These are phyloP conservation scores for Atta texana DNA, from an alignment of 1,140 invertebrate genomes.

Conservation along the genomic window DNA sequence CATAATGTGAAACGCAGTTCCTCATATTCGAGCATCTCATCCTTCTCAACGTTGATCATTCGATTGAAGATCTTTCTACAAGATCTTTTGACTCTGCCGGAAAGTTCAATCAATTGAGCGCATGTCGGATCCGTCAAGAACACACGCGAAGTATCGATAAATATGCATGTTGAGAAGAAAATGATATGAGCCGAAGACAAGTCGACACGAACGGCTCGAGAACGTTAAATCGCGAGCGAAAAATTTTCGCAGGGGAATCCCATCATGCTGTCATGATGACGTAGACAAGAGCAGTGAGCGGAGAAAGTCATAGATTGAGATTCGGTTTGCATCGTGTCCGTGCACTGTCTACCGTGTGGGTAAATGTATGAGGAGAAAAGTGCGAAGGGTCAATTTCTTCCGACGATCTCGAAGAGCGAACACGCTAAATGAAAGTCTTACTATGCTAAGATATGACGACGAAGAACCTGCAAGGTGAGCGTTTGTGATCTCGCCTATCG, in stretches of 20 bases:
- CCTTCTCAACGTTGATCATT: conserved; percentile 37
- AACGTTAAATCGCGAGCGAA: background rate
- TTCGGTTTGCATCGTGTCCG: background rate
- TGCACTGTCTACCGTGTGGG: background rate
- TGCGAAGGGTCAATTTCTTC: conserved; percentile 26
- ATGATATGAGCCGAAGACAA: background rate
- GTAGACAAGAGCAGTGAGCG: background rate
- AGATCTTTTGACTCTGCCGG: conserved; percentile 59
- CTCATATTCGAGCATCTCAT: conserved; percentile 22
- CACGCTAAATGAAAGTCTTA: conserved; percentile 67
- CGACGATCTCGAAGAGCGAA: conserved; percentile 39
- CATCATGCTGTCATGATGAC: background rate
- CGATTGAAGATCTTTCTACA: conserved; percentile 43
- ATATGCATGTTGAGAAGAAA: background rate
- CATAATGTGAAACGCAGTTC: background rate
- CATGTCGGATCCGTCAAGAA: background rate
- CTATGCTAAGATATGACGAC: conserved; percentile 76
- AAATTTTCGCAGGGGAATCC: conserved; percentile 35
- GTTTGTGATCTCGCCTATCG: background rate
- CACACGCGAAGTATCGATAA: background rate
- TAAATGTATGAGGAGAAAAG: background rate
- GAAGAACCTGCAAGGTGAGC: conserved; percentile 67
- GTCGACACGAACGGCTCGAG: background rate
- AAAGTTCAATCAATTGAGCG: background rate
- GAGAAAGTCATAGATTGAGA: conserved; percentile 21